These are phyloP conservation scores for Morpho achilles DNA, from an alignment of 2,888 invertebrate species.

Conservation along the genomic window DNA sequence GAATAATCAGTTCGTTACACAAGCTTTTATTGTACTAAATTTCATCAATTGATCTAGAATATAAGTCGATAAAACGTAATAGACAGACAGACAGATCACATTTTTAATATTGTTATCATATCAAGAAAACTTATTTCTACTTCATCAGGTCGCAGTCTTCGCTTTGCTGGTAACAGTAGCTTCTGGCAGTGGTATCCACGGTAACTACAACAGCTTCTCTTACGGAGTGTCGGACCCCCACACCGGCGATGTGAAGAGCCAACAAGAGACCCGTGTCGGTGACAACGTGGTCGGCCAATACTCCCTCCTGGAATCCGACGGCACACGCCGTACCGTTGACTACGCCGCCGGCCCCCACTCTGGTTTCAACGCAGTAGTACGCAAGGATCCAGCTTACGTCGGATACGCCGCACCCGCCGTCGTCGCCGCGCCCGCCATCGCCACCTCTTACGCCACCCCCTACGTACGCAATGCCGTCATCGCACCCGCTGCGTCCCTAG, in stretches of 20 bases:
- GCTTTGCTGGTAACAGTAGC: conserved; percentile 67
- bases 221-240: conserved; percentile 73
- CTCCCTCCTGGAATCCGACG: conserved; percentile 74
- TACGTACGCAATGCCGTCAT: conserved; percentile 1
- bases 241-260: conserved; percentile 78
- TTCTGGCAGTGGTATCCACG: conserved; percentile 53
- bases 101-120: too few relatives aligned
- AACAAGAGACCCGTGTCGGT: conserved; percentile 70
- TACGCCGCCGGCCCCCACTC: conserved; percentile 72
- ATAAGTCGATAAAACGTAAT: too few relatives aligned
- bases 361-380: conserved; percentile 78
- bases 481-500: conserved; percentile 23
- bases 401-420: conserved; percentile 6
- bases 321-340: conserved; percentile 75
- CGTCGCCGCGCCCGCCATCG: conserved; percentile 17
- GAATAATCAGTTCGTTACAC: too few relatives aligned
- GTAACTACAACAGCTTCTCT: conserved; percentile 60
- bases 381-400: conserved; percentile 52
- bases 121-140: neutral
- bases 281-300: conserved; percentile 74
- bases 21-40: too few relatives aligned
- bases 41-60: too few relatives aligned
- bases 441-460: conserved; percentile 5
- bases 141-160: conserved; percentile 63
- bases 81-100: too few relatives aligned